These are phyloP conservation scores for Sminthurides aquaticus DNA, from an alignment of 2,888 invertebrate genomes.

Conservation along the genomic window DNA sequence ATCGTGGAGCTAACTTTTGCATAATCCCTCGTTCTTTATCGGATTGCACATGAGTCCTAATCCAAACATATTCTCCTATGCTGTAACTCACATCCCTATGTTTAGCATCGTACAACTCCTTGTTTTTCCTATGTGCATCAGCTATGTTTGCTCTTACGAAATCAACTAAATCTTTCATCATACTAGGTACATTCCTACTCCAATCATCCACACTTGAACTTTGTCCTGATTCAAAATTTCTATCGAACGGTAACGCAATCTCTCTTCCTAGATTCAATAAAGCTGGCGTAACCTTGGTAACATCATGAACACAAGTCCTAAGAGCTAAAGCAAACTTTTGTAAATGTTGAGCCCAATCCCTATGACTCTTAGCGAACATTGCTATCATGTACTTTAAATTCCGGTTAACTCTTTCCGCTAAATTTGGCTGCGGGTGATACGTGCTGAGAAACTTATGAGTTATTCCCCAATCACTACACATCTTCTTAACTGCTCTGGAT, in stretches of 20 bases:
- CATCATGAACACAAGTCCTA: not conserved
- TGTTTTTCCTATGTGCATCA: not conserved
- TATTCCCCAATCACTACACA: not conserved
- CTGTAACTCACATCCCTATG: not conserved
- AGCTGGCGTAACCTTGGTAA: conserved; percentile 1
- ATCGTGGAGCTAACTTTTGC: conserved; percentile 1
- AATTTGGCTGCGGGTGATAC: conserved; percentile 4
- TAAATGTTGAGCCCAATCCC: not conserved
- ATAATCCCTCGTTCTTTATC: not conserved
- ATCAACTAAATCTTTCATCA: not conserved
- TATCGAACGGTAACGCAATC: conserved; percentile 5
- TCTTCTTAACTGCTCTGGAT: not conserved
- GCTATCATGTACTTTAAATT: conserved; percentile 3
- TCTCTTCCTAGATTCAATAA: conserved; percentile 10
- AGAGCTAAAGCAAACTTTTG: conserved; percentile 5
- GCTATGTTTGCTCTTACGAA: not conserved
- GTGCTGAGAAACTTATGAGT: not conserved
- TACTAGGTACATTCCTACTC: not conserved
- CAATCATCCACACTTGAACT: not conserved
- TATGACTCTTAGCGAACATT: not conserved
- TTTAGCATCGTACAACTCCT: not conserved
- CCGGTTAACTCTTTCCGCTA: not conserved
- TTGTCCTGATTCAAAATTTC: not conserved
- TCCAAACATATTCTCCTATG: not conserved
- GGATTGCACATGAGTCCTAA: not conserved